Evolutionary conservation across 2,888 invertebrate genomes (phyloP).

Genomic region (Stratiomys singularior): DNA sequence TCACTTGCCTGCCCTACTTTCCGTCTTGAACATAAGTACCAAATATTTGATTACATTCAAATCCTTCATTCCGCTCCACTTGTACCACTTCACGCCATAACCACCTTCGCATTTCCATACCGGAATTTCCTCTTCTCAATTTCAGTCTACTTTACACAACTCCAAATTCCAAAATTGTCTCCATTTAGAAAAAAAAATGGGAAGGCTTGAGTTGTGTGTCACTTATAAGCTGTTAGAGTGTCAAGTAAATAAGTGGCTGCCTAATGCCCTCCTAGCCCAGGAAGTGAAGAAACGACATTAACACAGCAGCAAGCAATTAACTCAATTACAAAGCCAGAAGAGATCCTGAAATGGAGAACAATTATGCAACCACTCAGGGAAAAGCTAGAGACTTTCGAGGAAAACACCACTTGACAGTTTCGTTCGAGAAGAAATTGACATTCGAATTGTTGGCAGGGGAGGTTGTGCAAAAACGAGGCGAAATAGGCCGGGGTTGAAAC

Average conservation of each 20-base stretch:
- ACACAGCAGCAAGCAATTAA: constrained; percentile 40
- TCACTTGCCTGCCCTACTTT: background rate
- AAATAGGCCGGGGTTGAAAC: too few species aligned
- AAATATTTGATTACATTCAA: constrained; percentile 19
- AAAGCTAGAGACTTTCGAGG: constrained; percentile 1
- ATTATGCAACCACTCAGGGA: constrained; percentile 11
- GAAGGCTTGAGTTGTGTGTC: background rate
- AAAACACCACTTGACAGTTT: constrained; percentile 36
- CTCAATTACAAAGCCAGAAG: constrained; percentile 28
- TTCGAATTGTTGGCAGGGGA: constrained; percentile 15
- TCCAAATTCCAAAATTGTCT: constrained; percentile 17
- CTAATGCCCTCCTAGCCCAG: constrained; percentile 13
- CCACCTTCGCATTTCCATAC: too few species aligned
- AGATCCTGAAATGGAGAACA: constrained; percentile 24
- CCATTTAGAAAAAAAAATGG: too few species aligned
- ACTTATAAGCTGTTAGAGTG: constrained; percentile 40
- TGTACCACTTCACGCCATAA: background rate
- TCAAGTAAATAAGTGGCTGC: constrained; percentile 44
- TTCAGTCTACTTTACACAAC: background rate
- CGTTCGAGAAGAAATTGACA: constrained; percentile 37
- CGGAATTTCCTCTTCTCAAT: too few species aligned
- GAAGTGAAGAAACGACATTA: constrained; percentile 31
- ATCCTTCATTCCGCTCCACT: background rate
- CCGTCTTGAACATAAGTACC: background rate
- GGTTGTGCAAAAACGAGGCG: background rate